phyloP scores from a whole-genome alignment of 2,113 vertebrate genomes.

The Peromyscus californicus region DNA sequence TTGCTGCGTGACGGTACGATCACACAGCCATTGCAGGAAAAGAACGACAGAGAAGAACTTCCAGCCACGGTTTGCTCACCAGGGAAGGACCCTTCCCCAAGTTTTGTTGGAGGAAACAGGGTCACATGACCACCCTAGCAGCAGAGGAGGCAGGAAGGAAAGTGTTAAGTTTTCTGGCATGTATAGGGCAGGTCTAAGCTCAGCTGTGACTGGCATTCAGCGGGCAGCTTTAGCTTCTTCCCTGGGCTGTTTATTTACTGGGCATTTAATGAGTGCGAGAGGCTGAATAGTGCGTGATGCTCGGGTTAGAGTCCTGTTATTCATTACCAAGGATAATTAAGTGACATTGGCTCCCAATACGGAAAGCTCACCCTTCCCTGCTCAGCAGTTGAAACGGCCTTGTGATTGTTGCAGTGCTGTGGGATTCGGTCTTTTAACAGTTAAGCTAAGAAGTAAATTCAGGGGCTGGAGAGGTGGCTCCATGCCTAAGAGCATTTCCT shows the following conservation, averaged over 20 bases:
- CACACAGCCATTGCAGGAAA: neutral
- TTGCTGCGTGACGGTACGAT: neutral
- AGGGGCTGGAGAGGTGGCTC: neutral
- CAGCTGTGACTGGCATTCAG: no score
- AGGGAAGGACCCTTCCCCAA: accelerated
- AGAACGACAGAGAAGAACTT: accelerated
- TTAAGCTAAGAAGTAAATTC: neutral
- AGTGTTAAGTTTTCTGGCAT: neutral
- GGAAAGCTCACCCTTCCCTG: neutral
- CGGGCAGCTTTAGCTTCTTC: neutral
- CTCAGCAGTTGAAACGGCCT: neutral
- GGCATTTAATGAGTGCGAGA: neutral
- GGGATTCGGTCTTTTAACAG: neutral
- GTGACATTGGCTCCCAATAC: neutral
- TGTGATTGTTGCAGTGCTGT: neutral
- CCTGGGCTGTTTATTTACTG: neutral
- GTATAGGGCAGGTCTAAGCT: no score
- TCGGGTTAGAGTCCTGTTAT: neutral
- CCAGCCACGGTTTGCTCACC: neutral
- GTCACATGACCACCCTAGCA: neutral
- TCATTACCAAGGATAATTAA: slow-evolving; percentile 34
- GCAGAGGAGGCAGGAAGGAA: neutral
- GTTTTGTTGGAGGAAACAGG: accelerated
- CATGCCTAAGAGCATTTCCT: neutral
- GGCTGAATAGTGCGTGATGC: accelerated